Conservation (phyloP, 2,797 vertebrate genomes). For the Macropodus opercularis region DNA sequence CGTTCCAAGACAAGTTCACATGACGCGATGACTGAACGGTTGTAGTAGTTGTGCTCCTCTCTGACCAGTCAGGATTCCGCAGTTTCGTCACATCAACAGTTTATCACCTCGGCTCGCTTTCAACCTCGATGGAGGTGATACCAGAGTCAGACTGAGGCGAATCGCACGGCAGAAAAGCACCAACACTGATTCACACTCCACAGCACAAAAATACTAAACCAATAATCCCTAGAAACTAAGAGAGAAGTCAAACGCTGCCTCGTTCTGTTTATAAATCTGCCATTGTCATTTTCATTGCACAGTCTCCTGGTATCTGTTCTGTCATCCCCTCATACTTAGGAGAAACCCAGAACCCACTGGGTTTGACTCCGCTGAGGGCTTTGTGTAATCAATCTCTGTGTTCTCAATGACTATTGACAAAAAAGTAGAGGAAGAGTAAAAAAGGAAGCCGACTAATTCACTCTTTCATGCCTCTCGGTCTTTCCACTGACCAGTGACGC, state of each 20-base stretch:
- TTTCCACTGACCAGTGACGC: slow-evolving; percentile 28
- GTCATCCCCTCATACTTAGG: slow-evolving; percentile 15
- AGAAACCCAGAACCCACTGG: slow-evolving; percentile 17
- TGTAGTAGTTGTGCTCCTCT: too few relatives aligned
- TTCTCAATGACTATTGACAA: slow-evolving; percentile 51
- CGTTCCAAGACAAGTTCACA: too few relatives aligned
- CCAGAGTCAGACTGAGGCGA: too few relatives aligned
- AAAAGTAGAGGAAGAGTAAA: slow-evolving; percentile 26
- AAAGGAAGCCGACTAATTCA: slow-evolving; percentile 11
- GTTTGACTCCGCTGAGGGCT: slow-evolving; percentile 32
- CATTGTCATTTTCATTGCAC: slow-evolving; percentile 30
- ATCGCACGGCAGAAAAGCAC: too few relatives aligned
- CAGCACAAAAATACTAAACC: slow-evolving; percentile 11
- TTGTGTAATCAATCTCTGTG: slow-evolving; percentile 22
- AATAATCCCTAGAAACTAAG: slow-evolving; percentile 3
- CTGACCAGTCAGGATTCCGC: too few relatives aligned
- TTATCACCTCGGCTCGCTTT: too few relatives aligned
- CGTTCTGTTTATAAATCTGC: slow-evolving; percentile 19
- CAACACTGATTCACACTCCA: background rate
- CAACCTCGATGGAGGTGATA: too few relatives aligned
- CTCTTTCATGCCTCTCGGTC: slow-evolving; percentile 36
- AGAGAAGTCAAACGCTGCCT: background rate
- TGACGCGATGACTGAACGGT: too few relatives aligned
- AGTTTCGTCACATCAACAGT: too few relatives aligned
- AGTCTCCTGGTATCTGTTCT: slow-evolving; percentile 35